Percentiles rank a stretch among this genome's conserved stretches.
Evolutionary conservation across 2,888 invertebrate genomes (phyloP).

Genomic region (Pristionchus arcanus): DNA sequence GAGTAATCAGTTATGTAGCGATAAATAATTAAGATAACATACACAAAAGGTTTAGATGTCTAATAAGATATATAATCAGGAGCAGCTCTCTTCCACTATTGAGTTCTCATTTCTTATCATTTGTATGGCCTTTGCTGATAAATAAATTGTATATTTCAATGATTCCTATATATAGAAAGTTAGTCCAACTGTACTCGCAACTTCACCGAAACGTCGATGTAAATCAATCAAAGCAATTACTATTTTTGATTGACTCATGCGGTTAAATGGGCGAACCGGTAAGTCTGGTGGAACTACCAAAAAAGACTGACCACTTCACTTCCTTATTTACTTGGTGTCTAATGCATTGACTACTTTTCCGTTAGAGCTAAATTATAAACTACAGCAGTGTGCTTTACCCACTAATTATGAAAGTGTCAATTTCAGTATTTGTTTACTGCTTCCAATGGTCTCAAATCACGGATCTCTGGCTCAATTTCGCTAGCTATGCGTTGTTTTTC

Average conservation of each 20-base stretch:
- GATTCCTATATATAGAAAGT: no score
- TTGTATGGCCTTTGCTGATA: no score
- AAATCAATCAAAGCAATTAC: conserved; percentile 8
- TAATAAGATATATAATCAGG: no score
- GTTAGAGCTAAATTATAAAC: no score
- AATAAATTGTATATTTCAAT: no score
- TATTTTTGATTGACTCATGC: background rate
- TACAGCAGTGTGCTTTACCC: background rate
- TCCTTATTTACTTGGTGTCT: background rate
- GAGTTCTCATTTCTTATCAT: no score
- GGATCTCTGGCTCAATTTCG: background rate
- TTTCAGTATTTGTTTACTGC: background rate
- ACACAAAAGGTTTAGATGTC: no score
- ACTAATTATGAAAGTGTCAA: background rate
- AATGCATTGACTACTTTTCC: background rate
- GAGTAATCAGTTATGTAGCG: no score
- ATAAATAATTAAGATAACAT: no score
- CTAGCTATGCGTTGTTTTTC: background rate
- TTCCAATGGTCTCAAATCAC: background rate
- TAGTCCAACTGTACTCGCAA: background rate
- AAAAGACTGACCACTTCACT: background rate
- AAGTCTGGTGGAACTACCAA: background rate
- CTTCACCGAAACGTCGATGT: background rate
- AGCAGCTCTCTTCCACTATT: no score
- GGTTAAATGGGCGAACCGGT: background rate